Conservation (phyloP, 2,113 vertebrate species). For the Malurus alboscapulatus region DNA sequence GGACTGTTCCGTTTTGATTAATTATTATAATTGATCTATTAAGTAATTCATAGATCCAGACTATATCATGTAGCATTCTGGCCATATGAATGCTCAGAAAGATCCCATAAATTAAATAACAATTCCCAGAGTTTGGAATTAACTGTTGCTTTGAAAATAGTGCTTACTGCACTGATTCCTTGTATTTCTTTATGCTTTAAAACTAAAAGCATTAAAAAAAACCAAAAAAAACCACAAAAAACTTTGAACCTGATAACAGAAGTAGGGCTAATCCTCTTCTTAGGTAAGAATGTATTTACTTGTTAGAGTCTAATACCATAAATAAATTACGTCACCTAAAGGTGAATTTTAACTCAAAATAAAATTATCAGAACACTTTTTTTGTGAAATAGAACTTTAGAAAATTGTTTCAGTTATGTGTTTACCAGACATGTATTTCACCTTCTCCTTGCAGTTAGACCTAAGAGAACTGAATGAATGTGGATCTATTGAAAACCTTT, state of each 20-base stretch:
- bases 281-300: neutral
- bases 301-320: neutral
- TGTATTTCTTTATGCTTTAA: neutral
- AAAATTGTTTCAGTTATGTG: neutral
- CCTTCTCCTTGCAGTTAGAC: neutral
- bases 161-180: neutral
- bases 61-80: neutral
- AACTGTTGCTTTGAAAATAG: neutral
- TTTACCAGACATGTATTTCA: neutral
- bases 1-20: neutral
- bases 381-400: neutral
- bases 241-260: neutral
- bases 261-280: neutral
- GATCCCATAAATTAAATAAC: neutral
- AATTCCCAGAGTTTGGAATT: neutral
- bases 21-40: neutral
- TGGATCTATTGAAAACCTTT: neutral
- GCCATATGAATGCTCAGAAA: neutral
- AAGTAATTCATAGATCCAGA: neutral
- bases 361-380: neutral
- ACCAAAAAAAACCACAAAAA: neutral
- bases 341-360: neutral
- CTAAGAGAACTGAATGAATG: neutral
- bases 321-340: neutral
- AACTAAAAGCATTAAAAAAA: neutral